Percentiles rank a stretch among this genome's conserved stretches.
These are phyloP conservation scores for Hydrolagus affinis DNA, from an alignment of 2,113 vertebrate genomes.

Conservation along the genomic window DNA sequence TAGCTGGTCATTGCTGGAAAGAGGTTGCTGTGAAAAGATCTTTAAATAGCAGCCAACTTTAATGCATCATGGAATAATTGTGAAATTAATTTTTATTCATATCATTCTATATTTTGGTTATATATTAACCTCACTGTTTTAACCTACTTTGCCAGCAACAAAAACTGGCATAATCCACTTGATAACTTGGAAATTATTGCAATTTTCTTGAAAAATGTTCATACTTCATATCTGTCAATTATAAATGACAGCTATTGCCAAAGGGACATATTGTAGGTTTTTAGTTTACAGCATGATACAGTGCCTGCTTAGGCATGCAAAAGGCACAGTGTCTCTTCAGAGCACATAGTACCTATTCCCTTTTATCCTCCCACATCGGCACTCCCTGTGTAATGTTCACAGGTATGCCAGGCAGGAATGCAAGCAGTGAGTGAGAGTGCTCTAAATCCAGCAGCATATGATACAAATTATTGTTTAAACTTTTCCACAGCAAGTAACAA, in stretches of 20 bases:
- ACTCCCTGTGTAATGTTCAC: constrained; percentile 5
- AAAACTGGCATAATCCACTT: background rate
- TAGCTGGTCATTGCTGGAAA: background rate
- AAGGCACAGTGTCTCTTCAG: background rate
- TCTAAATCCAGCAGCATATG: background rate
- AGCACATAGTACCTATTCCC: constrained; percentile 5
- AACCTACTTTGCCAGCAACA: background rate
- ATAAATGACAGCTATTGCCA: background rate
- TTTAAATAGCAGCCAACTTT: background rate
- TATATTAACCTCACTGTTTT: background rate
- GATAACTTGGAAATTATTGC: background rate
- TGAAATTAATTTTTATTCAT: background rate
- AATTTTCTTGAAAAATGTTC: background rate
- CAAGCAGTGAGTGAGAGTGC: background rate
- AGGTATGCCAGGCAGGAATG: background rate
- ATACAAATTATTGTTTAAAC: background rate
- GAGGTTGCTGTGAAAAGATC: background rate
- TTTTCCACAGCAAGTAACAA: background rate
- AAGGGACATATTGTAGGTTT: background rate
- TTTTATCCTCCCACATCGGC: constrained; percentile 16
- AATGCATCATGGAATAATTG: background rate
- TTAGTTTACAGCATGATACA: background rate
- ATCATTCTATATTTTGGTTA: background rate
- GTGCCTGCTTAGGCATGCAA: constrained; percentile 11
- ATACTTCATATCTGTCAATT: background rate